Evolutionary conservation across 2,888 invertebrate genomes (phyloP), one percentile per base, ranked within the genome.

Genomic region (Cataglyphis livida): DNA sequence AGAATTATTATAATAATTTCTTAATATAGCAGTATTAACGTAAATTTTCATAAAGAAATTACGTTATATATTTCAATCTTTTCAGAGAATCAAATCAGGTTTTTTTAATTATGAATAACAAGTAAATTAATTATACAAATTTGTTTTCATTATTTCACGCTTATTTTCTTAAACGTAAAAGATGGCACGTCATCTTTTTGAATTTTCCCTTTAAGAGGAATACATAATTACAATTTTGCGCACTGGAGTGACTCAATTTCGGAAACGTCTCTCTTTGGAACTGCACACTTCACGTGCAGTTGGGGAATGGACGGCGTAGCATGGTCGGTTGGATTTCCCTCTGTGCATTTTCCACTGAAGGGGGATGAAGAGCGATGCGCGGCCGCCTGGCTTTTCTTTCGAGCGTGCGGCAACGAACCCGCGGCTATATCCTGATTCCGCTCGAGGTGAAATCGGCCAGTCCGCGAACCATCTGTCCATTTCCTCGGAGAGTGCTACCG

Each of bases 381-480:
- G 57, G 44, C 66, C 32, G 68, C 81, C 78, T 68, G 82, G 86
- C 86, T 89, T 89, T 89, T 89, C 88, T 82, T 59, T 83, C 85
- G 76, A 82, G 74, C 82, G 89, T 59, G 78, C 78, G 66, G 82
- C 73, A 89, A 81, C 78, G 89, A 82, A 84, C 87, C 85, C 83
- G 89, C 84, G 65, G 85, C 82, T 85, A 84, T 90, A 88, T 87
- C 90, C 85, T 86, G 88, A 91, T 89, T 90, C 87, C 76, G 88
- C 84, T 86, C 83, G 84, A 85, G 87, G 83, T 87, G 83, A 87
- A 88, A 86, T 85, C 86, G 87, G 84, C 84, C 87, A 85, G 87
- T 89, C 90, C 87, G 86, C 87, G 85, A 87, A 88, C 91, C 89
- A 89, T 91, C 90, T 90, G 90, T 90, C 90, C 88, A 88, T 90